These are phyloP conservation scores for Muschampia plurimacula DNA, from an alignment of 2,888 invertebrate genomes.

Conservation along the genomic window DNA sequence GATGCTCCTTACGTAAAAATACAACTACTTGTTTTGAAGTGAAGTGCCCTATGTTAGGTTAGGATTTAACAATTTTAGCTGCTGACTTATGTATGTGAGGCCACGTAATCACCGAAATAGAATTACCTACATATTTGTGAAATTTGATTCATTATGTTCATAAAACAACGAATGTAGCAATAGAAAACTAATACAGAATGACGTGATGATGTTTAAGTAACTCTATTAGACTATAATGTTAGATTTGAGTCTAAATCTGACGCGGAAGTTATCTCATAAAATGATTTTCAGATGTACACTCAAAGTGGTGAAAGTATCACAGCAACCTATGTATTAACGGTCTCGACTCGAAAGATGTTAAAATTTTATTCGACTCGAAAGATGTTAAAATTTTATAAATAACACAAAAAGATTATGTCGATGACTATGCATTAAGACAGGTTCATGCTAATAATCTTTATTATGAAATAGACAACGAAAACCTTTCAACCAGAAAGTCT, in stretches of 20 bases:
- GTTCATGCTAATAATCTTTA: too few species aligned
- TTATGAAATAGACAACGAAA: too few species aligned
- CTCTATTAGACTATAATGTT: not conserved
- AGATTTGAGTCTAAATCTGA: not conserved
- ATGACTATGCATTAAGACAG: too few species aligned
- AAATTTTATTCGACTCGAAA: too few species aligned
- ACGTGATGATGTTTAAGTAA: not conserved
- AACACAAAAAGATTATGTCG: too few species aligned
- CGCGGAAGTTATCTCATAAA: not conserved
- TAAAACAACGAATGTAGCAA: too few species aligned
- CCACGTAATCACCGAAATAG: too few species aligned
- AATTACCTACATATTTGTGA: too few species aligned
- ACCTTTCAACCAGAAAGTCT: too few species aligned
- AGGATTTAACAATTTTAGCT: not conserved
- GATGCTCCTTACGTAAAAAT: conserved; percentile 13
- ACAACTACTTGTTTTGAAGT: not conserved
- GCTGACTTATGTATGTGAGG: too few species aligned
- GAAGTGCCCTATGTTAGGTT: not conserved
- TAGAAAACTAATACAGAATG: not conserved
- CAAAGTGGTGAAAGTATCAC: not conserved
- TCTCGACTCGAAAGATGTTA: not conserved
- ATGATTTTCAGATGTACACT: not conserved
- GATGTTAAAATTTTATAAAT: too few species aligned
- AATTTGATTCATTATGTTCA: too few species aligned
- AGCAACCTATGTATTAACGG: not conserved